Conservation (phyloP, 2,113 vertebrate genomes). For the Neogobius melanostomus region DNA sequence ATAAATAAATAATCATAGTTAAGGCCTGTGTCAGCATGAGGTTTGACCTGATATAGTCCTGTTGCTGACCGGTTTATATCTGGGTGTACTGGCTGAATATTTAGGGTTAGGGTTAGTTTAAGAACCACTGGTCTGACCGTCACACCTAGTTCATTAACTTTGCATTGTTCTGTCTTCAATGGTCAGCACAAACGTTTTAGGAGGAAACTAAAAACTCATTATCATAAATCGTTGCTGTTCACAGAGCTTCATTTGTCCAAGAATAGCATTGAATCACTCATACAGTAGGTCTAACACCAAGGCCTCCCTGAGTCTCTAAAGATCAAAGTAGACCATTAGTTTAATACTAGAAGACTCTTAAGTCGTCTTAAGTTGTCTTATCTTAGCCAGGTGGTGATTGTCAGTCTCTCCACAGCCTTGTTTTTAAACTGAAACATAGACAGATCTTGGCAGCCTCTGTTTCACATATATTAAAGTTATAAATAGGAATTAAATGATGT, state of each 20-base stretch:
- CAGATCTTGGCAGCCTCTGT: neutral
- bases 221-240: conserved; percentile 23
- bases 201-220: too few relatives aligned
- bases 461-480: neutral
- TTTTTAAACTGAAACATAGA: neutral
- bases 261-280: conserved; percentile 25
- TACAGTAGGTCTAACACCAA: conserved; percentile 25
- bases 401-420: conserved; percentile 7
- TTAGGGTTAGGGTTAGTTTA: too few relatives aligned
- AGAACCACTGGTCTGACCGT: too few relatives aligned
- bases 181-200: too few relatives aligned
- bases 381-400: neutral
- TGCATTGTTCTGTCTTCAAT: too few relatives aligned
- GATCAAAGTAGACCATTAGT: conserved; percentile 43
- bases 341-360: conserved; percentile 36
- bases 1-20: too few relatives aligned
- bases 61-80: too few relatives aligned
- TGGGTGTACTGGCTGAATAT: too few relatives aligned
- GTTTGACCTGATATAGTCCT: too few relatives aligned
- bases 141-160: too few relatives aligned
- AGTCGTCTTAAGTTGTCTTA: too few relatives aligned
- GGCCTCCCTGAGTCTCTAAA: conserved; percentile 72
- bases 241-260: conserved; percentile 37
- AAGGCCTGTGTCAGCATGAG: too few relatives aligned
- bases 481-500: neutral